Base-by-base conservation (phyloP, 2,797 vertebrate species). In the Naso thynnoides region DNA sequence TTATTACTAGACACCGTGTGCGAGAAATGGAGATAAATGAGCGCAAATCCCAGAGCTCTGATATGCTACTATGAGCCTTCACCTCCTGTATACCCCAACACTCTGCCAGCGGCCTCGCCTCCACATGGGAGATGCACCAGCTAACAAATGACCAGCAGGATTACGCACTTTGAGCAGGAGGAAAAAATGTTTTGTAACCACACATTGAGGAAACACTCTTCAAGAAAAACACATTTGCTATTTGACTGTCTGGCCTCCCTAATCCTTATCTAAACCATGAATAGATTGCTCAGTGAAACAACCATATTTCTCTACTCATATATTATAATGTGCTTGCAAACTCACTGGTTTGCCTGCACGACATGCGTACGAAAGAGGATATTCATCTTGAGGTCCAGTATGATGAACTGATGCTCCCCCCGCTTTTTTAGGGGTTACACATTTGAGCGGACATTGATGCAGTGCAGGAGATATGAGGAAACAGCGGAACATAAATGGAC, bases 1-100 rank as follows among this genome's bases (percentile, higher is more conserved):
- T 93, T 93, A 94, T 92, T 93, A 91, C 90, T 81, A 81, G 76
- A 92, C 87, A 85, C 89, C 16, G 70, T 81, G 89, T 83, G 91
- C 72, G 72, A 90, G 92, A 93, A 94, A 95, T 94, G 85, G 93
- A 95, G 94, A 95, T 94, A 93, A 94, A 94, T 94, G 93, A 91
- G 91, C 11, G 39, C 4, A 82, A 86, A 91, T 89, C 86, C 89
- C 81, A 31, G 36, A 85, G 89, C 90, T 90, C 89, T 83, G 91
- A 93, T 91, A 94, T 77, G 90, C 89, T 78, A 81, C 91, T 88
- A 87, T 84, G 83, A 84, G 88, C 87, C 88, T 86, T 94, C 92
- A 92, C 92, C 90, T 83, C 90, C 86, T 67, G 75, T 85, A 81
- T 50, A 83, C 81, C 84, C 82, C 69, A 58, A 70, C 83, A 63